Percentiles rank a stretch among this genome's conserved stretches.
Evolutionary conservation across 2,113 vertebrate genomes (phyloP).

Genomic region (Lichenostomus cassidix): DNA sequence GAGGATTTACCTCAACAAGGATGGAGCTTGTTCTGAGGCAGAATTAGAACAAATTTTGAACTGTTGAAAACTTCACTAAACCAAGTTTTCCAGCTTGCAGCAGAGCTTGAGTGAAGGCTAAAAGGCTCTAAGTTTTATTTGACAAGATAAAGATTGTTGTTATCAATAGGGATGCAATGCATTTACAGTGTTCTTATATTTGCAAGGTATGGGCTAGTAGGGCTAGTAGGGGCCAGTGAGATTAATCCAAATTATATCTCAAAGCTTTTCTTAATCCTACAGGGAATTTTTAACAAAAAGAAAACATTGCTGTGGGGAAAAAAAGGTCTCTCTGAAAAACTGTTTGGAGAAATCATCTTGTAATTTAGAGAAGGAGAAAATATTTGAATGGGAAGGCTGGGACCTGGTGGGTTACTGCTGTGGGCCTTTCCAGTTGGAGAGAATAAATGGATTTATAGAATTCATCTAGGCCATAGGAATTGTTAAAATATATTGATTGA

Average conservation of each 20-base stretch:
- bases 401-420: not conserved
- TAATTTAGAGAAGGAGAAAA: not conserved
- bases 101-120: not conserved
- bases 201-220: not conserved
- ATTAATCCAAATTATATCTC: not conserved
- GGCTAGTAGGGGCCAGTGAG: not conserved
- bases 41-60: not conserved
- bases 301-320: not conserved
- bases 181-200: not conserved
- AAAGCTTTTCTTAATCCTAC: not conserved
- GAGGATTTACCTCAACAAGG: not conserved
- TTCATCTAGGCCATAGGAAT: not conserved
- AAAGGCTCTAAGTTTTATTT: not conserved
- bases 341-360: fast-evolving
- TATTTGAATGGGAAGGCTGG: not conserved
- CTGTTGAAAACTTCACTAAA: not conserved
- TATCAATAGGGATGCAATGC: not conserved
- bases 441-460: not conserved
- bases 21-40: not conserved
- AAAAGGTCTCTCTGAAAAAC: not conserved
- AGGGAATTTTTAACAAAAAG: not conserved
- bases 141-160: not conserved
- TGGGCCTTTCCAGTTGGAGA: not conserved
- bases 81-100: not conserved
- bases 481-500: not conserved